A percentile compares a stretch with the other conserved stretches of the same genome.
phyloP scores from a whole-genome alignment of 1,140 invertebrate species.

The Dysdera silvatica region DNA sequence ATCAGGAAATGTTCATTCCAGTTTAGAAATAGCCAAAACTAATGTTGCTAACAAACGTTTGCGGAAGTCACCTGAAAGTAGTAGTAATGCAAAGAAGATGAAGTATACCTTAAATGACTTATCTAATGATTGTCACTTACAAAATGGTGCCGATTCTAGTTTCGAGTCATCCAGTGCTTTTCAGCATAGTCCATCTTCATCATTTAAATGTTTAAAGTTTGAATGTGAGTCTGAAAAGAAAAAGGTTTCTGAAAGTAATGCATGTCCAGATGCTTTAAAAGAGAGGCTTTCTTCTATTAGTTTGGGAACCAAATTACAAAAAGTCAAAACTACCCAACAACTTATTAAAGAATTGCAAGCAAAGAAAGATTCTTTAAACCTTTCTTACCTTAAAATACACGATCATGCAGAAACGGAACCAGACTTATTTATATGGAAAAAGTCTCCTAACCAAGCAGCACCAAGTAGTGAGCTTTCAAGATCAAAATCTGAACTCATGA shows the following conservation, averaged over 20 bases:
- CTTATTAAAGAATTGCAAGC: conserved; percentile 67
- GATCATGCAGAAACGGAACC: conserved; percentile 42
- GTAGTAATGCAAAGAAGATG: conserved; percentile 36
- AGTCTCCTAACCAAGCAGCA: conserved; percentile 13
- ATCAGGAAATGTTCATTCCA: conserved; percentile 21
- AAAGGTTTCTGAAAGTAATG: conserved; percentile 27
- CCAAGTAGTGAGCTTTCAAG: conserved; percentile 36
- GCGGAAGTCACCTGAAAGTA: too few species aligned
- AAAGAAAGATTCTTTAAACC: conserved; percentile 45
- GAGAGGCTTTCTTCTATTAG: conserved; percentile 48
- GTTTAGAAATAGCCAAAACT: conserved; percentile 48
- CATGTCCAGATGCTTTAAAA: conserved; percentile 53
- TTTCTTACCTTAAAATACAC: conserved; percentile 42
- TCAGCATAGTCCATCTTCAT: conserved; percentile 33
- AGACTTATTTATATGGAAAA: conserved; percentile 28
- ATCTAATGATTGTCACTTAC: conserved; percentile 3
- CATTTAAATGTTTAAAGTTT: conserved; percentile 34
- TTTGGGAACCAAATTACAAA: conserved; percentile 51
- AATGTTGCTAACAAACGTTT: conserved; percentile 56
- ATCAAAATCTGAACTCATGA: conserved; percentile 53
- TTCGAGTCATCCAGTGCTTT: conserved; percentile 15
- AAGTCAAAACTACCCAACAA: conserved; percentile 75
- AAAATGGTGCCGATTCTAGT: conserved; percentile 20
- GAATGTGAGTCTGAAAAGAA: conserved; percentile 24
- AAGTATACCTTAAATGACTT: conserved; percentile 1